These are phyloP conservation scores for Drosophila lacicola DNA, from an alignment of 2,888 invertebrate genomes.

Conservation along the genomic window DNA sequence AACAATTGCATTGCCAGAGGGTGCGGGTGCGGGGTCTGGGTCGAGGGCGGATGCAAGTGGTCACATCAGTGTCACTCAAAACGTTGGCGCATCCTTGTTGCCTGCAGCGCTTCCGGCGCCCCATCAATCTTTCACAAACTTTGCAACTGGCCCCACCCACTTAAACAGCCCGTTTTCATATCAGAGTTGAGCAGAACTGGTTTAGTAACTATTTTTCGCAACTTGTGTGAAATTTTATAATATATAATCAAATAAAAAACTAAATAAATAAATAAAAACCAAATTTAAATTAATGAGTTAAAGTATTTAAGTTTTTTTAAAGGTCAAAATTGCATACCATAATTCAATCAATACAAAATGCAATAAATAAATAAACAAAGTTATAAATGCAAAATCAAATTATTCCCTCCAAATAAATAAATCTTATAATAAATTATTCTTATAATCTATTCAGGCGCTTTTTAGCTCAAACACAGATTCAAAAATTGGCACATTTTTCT, in stretches of 20 bases:
- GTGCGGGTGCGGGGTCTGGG: not conserved
- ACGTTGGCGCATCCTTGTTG: slow-evolving; percentile 56
- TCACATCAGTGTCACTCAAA: slow-evolving; percentile 64
- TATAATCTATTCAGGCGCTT: too few species aligned
- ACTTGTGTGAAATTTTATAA: not conserved
- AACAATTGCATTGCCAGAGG: slow-evolving; percentile 44
- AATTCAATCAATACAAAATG: too few species aligned
- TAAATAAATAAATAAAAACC: not conserved
- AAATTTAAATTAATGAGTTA: too few species aligned
- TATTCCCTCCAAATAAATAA: too few species aligned
- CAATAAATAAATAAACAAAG: too few species aligned
- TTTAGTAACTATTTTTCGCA: slow-evolving; percentile 16
- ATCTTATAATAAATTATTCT: too few species aligned
- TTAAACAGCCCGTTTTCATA: slow-evolving; percentile 28
- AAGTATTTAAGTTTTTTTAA: too few species aligned
- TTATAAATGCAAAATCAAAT: too few species aligned
- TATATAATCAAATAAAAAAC: not conserved
- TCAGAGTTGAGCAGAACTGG: slow-evolving; percentile 45
- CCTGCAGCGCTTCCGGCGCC: slow-evolving; percentile 60
- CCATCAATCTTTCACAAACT: slow-evolving; percentile 66
- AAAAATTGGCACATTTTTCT: too few species aligned
- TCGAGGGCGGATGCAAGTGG: slow-evolving; percentile 44
- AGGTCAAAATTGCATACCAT: too few species aligned
- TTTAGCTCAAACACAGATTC: too few species aligned
- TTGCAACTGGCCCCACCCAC: slow-evolving; percentile 46